Conservation (phyloP, 2,888 invertebrate species). For the Drosophila silvestris region DNA sequence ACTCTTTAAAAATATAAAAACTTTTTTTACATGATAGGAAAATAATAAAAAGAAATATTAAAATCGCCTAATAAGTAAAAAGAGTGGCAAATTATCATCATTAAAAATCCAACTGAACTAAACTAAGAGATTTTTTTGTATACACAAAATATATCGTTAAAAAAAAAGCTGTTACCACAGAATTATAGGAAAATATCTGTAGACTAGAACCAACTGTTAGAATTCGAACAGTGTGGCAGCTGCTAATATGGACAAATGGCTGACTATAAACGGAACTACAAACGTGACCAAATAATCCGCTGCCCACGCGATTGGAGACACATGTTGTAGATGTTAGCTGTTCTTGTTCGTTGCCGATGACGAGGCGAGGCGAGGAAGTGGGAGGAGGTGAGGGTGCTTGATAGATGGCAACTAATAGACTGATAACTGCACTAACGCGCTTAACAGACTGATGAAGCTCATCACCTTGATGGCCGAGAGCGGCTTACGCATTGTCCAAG, state of each 20-base stretch:
- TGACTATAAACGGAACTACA: conserved; percentile 45
- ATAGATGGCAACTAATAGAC: conserved; percentile 70
- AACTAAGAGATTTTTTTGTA: background rate
- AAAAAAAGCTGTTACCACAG: background rate
- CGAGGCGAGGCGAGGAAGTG: background rate
- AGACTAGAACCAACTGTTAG: background rate
- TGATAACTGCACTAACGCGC: conserved; percentile 77
- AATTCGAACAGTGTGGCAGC: background rate
- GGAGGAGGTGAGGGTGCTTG: conserved; percentile 19
- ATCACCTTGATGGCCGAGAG: conserved; percentile 40
- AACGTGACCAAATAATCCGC: conserved; percentile 44
- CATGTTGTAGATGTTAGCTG: conserved; percentile 1
- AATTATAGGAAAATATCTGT: background rate
- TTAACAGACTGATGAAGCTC: conserved; percentile 54
- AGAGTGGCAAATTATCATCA: background rate
- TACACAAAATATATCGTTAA: background rate
- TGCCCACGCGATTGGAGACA: conserved; percentile 38
- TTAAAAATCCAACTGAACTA: background rate
- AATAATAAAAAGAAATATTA: background rate
- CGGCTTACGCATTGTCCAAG: conserved; percentile 73
- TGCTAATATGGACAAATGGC: conserved; percentile 36
- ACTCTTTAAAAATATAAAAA: background rate
- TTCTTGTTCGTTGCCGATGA: background rate
- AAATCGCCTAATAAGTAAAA: background rate
- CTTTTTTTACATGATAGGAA: background rate